Percentiles rank a stretch among this genome's conserved stretches.
Conservation (phyloP, 2,888 invertebrate species). For the Hylaea fasciaria region DNA sequence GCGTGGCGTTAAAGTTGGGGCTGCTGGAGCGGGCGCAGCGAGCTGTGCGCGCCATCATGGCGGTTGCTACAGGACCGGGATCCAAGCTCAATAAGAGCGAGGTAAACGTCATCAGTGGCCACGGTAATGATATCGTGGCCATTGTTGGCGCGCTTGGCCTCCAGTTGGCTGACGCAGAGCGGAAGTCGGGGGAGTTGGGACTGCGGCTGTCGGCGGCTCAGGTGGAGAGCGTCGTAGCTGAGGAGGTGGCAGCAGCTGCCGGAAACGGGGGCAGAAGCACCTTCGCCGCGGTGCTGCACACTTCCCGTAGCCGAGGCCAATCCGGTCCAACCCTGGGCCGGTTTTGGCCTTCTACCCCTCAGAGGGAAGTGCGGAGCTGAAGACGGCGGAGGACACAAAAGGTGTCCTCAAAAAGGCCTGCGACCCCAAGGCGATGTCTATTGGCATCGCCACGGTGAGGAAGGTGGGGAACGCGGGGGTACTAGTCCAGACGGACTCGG, state of each 20-base stretch:
- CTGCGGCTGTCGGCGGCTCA: neutral
- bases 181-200: neutral
- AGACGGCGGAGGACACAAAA: conserved; percentile 16
- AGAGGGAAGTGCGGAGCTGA: neutral
- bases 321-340: neutral
- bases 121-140: neutral
- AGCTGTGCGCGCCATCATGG: neutral
- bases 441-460: conserved; percentile 14
- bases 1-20: neutral
- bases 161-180: neutral
- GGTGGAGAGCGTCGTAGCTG: neutral
- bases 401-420: neutral
- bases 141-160: neutral
- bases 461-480: conserved; percentile 8
- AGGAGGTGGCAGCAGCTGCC: neutral
- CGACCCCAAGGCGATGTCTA: neutral
- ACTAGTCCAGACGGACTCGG: conserved; percentile 3
- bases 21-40: neutral
- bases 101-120: neutral
- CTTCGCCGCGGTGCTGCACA: neutral
- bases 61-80: neutral
- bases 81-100: conserved; percentile 3
- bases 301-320: neutral
- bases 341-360: conserved; percentile 8
- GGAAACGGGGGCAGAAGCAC: neutral